A percentile compares a stretch with the other conserved stretches of the same genome.
Evolutionary conservation across 2,888 invertebrate species (phyloP).

Genomic region (Spodoptera exigua): DNA sequence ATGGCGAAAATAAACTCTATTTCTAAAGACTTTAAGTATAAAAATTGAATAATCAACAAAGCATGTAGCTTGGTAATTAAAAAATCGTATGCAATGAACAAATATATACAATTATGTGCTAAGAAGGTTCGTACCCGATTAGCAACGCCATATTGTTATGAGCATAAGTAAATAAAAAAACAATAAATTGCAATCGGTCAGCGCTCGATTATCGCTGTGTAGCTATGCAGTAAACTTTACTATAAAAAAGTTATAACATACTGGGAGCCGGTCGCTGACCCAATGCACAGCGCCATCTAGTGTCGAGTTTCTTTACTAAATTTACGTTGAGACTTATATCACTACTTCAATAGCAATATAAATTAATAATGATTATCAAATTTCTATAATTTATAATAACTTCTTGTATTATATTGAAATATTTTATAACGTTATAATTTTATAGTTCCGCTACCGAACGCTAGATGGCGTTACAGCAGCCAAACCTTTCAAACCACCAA

Average conservation of each 20-base stretch:
- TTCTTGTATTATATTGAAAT: too few species aligned
- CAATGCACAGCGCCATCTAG: slow-evolving; percentile 73
- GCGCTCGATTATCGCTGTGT: slow-evolving; percentile 70
- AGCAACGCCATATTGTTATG: slow-evolving; percentile 28
- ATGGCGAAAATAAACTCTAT: too few species aligned
- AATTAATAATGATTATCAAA: not conserved
- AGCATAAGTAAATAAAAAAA: slow-evolving; percentile 62
- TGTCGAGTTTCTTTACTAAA: slow-evolving; percentile 41
- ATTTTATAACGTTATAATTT: too few species aligned
- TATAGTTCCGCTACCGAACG: slow-evolving; percentile 58
- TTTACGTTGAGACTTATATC: slow-evolving; percentile 22
- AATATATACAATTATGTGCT: not conserved
- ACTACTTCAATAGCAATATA: not conserved
- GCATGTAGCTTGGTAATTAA: slow-evolving; percentile 10
- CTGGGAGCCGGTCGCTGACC: slow-evolving; percentile 52
- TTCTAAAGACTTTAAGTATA: too few species aligned
- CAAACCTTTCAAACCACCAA: slow-evolving; percentile 18
- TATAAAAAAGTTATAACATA: slow-evolving; percentile 65
- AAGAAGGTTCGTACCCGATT: slow-evolving; percentile 22
- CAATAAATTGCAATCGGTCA: slow-evolving; percentile 73
- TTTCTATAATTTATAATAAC: not conserved
- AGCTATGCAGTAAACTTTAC: slow-evolving; percentile 60
- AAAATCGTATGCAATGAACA: slow-evolving; percentile 15
- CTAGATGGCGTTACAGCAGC: slow-evolving; percentile 67
- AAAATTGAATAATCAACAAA: not conserved